Evolutionary conservation across 2,113 vertebrate species (phyloP).

Genomic region (Gulo gulo): DNA sequence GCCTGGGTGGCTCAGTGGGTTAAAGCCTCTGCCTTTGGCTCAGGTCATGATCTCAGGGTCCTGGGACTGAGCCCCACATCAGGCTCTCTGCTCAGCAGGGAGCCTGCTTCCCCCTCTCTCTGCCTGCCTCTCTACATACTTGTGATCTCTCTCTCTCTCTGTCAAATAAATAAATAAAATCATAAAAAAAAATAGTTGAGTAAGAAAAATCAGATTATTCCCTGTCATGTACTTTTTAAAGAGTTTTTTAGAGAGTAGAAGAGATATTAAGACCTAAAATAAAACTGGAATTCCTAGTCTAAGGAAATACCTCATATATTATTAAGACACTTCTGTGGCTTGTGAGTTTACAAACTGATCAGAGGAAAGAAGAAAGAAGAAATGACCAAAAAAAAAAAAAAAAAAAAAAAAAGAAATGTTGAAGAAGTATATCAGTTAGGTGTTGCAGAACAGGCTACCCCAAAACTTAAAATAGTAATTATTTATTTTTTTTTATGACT

Average conservation of each 20-base stretch:
- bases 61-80: too few relatives aligned
- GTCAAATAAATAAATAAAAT: too few relatives aligned
- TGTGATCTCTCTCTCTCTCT: too few relatives aligned
- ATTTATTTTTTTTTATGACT: conserved; percentile 17
- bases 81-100: too few relatives aligned
- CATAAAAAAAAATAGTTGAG: not conserved
- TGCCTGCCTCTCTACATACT: too few relatives aligned
- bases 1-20: too few relatives aligned
- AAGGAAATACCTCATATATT: not conserved
- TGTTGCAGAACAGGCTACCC: not conserved
- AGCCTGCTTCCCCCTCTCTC: too few relatives aligned
- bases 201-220: not conserved
- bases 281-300: not conserved
- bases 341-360: not conserved
- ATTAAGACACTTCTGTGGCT: not conserved
- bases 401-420: not conserved
- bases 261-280: not conserved
- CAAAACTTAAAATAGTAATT: not conserved
- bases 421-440: not conserved
- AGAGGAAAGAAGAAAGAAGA: not conserved
- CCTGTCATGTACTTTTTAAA: not conserved
- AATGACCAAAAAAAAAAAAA: not conserved
- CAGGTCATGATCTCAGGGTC: too few relatives aligned
- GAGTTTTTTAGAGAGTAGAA: not conserved
- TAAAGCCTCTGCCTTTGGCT: too few relatives aligned